These are phyloP conservation scores for Pterobdella sp. DNA, from an alignment of 2,888 invertebrate species.

Conservation along the genomic window DNA sequence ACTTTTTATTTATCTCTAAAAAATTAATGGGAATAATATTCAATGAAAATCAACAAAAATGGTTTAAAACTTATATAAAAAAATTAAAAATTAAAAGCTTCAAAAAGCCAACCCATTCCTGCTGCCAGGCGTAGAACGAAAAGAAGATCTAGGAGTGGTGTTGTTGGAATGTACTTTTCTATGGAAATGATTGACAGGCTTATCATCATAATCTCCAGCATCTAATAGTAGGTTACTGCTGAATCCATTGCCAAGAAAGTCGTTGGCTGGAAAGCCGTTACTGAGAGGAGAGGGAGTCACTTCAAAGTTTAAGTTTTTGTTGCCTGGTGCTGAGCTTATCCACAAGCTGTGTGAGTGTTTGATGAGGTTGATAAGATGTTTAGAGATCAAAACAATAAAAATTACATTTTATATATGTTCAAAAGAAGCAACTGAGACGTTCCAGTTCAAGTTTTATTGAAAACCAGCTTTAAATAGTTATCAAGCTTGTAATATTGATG, in stretches of 20 bases:
- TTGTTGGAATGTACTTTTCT: constrained; percentile 10
- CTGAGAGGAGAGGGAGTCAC: constrained; percentile 3
- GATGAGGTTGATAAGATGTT: too few species aligned
- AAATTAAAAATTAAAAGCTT: too few species aligned
- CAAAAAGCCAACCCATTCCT: background rate
- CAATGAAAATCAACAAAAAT: too few species aligned
- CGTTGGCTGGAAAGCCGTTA: constrained; percentile 9
- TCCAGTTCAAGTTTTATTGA: too few species aligned
- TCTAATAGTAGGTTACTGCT: background rate
- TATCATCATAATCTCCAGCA: background rate
- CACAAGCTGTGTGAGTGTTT: constrained; percentile 14
- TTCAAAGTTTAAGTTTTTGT: background rate
- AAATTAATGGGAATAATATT: too few species aligned
- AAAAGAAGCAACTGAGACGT: too few species aligned
- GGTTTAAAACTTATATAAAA: too few species aligned
- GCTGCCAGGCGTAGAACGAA: constrained; percentile 8
- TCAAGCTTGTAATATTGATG: too few species aligned
- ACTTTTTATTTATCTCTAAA: too few species aligned
- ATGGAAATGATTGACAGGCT: constrained; percentile 3
- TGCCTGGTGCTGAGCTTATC: background rate
- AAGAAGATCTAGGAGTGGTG: constrained; percentile 9
- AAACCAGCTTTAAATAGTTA: too few species aligned
- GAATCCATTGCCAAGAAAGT: constrained; percentile 6
- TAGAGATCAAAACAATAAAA: too few species aligned
- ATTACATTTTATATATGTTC: too few species aligned